These are phyloP conservation scores for Propithecus coquereli DNA, from an alignment of 2,113 vertebrate species.

Conservation along the genomic window DNA sequence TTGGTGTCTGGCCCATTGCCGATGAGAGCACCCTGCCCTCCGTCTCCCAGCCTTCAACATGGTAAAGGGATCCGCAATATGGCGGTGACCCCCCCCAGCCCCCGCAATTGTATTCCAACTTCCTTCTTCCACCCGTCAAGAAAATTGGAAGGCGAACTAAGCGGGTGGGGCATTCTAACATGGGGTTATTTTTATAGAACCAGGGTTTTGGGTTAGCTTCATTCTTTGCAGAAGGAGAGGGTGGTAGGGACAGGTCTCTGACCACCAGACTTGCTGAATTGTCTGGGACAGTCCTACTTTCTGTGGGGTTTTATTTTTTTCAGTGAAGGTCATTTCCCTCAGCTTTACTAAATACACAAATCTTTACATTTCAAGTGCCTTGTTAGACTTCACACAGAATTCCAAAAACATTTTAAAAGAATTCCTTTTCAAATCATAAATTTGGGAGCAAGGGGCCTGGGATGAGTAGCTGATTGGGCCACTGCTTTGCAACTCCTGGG, in stretches of 20 bases:
- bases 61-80: neutral
- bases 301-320: neutral
- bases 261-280: neutral
- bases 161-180: neutral
- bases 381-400: neutral
- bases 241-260: neutral
- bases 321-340: neutral
- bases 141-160: neutral
- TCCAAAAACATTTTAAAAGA: conserved; percentile 13
- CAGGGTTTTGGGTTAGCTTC: neutral
- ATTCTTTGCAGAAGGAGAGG: neutral
- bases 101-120: neutral
- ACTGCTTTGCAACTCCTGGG: neutral
- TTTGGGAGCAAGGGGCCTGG: neutral
- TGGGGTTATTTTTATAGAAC: neutral
- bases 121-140: neutral
- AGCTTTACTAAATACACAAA: neutral
- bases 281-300: neutral
- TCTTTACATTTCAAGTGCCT: conserved; percentile 1
- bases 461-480: neutral
- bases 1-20: neutral
- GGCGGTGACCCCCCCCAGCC: neutral
- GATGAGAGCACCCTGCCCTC: neutral
- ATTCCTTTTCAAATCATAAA: neutral
- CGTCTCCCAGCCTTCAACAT: neutral